phyloP scores from a whole-genome alignment of 2,888 invertebrate genomes.

The Mellilla xanthometata region DNA sequence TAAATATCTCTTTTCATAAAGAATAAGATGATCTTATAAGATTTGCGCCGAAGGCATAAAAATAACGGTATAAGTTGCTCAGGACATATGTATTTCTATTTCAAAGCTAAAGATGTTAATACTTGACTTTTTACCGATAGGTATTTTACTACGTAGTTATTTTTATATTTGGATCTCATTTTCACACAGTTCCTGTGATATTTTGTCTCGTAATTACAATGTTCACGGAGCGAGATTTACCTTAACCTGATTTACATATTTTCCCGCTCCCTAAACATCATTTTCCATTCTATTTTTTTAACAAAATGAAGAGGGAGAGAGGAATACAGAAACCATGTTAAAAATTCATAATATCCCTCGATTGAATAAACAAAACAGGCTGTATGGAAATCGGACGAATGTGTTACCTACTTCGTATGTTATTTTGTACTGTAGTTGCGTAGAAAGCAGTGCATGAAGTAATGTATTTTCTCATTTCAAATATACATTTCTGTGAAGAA shows the following conservation, averaged over 20 bases:
- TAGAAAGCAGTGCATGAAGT: background rate
- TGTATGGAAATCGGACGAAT: slow-evolving; percentile 30
- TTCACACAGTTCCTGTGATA: background rate
- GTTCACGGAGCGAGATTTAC: slow-evolving; percentile 7
- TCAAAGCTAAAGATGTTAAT: too few species aligned
- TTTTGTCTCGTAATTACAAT: slow-evolving; percentile 13
- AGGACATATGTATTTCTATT: too few species aligned
- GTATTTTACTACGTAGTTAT: too few species aligned
- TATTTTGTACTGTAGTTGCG: background rate
- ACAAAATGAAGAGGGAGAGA: background rate
- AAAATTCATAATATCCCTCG: slow-evolving; percentile 31
- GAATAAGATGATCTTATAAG: too few species aligned
- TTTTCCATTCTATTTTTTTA: slow-evolving; percentile 14
- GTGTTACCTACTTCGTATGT: slow-evolving; percentile 20
- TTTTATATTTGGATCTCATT: background rate
- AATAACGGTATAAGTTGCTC: too few species aligned
- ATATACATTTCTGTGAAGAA: too few species aligned
- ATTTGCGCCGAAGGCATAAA: too few species aligned
- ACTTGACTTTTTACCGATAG: too few species aligned
- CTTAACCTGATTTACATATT: slow-evolving; percentile 17
- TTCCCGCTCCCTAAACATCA: slow-evolving; percentile 12
- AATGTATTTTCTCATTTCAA: too few species aligned
- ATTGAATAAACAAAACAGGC: slow-evolving; percentile 27
- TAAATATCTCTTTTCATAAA: too few species aligned
- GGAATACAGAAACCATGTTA: slow-evolving; percentile 18